Conservation (phyloP, 2,113 vertebrate genomes). For the Tachycineta bicolor region DNA sequence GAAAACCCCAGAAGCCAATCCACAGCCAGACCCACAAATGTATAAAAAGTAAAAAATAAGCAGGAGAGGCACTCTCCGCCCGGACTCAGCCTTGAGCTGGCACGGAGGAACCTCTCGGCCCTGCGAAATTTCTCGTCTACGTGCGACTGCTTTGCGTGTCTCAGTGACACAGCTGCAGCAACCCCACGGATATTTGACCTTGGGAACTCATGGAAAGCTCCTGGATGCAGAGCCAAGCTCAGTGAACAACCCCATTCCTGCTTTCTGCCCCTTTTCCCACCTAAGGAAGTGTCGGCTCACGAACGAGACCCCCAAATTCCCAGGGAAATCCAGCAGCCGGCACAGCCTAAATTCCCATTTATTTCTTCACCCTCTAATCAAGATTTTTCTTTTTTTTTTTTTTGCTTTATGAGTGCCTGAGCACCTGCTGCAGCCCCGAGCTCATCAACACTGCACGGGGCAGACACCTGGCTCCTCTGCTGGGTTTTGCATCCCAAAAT, state of each 20-base stretch:
- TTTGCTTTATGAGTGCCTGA: background rate
- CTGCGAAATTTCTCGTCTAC: no score
- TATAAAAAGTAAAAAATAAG: no score
- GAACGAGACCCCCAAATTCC: rapidly evolving
- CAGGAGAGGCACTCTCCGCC: no score
- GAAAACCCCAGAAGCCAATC: no score
- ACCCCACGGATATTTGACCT: background rate
- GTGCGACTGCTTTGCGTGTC: no score
- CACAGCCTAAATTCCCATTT: background rate
- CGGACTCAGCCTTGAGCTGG: no score
- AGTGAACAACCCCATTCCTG: background rate
- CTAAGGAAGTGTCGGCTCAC: rapidly evolving
- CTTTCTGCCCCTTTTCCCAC: background rate
- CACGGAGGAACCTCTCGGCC: no score
- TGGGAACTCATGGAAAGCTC: rapidly evolving
- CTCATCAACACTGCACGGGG: background rate
- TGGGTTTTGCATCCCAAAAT: background rate
- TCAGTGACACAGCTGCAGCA: background rate
- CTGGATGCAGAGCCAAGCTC: background rate
- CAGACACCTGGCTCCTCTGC: background rate
- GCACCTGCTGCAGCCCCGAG: background rate
- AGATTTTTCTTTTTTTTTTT: no score
- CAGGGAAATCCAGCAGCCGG: background rate
- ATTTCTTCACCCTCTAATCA: background rate
- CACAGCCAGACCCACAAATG: no score